A percentile compares a stretch with the other conserved stretches of the same genome.
These are phyloP conservation scores for Morone saxatilis DNA, from an alignment of 2,113 vertebrate genomes.

Conservation along the genomic window DNA sequence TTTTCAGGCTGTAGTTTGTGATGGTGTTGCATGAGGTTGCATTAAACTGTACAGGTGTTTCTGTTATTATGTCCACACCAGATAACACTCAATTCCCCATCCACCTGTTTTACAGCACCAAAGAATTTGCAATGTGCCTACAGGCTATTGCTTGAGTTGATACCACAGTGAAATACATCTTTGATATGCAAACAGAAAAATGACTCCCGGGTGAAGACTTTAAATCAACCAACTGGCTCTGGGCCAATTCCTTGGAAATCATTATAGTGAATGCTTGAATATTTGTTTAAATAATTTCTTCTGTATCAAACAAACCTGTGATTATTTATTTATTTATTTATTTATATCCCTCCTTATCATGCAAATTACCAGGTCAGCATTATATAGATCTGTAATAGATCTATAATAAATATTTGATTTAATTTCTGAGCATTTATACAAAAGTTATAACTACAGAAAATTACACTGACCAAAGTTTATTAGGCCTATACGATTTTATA, in stretches of 20 bases:
- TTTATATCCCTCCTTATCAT: neutral
- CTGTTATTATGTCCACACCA: constrained; percentile 24
- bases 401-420: neutral
- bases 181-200: constrained; percentile 55
- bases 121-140: constrained; percentile 28
- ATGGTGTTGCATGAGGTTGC: neutral
- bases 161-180: constrained; percentile 38
- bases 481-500: neutral
- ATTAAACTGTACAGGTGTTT: constrained; percentile 28
- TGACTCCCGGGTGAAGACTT: constrained; percentile 30
- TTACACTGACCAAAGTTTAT: neutral
- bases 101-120: constrained; percentile 17
- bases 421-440: constrained; percentile 21
- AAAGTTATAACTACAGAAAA: neutral
- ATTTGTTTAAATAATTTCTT: constrained; percentile 9
- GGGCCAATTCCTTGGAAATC: constrained; percentile 21
- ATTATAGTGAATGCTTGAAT: constrained; percentile 9
- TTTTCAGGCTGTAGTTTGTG: constrained; percentile 15
- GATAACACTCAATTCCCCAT: constrained; percentile 9
- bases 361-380: neutral
- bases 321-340: neutral
- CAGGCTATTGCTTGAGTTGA: constrained; percentile 43
- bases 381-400: neutral
- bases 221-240: constrained; percentile 33
- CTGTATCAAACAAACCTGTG: neutral